These are phyloP conservation scores for Nansenia antarctica DNA, from an alignment of 2,113 vertebrate genomes.

Conservation along the genomic window DNA sequence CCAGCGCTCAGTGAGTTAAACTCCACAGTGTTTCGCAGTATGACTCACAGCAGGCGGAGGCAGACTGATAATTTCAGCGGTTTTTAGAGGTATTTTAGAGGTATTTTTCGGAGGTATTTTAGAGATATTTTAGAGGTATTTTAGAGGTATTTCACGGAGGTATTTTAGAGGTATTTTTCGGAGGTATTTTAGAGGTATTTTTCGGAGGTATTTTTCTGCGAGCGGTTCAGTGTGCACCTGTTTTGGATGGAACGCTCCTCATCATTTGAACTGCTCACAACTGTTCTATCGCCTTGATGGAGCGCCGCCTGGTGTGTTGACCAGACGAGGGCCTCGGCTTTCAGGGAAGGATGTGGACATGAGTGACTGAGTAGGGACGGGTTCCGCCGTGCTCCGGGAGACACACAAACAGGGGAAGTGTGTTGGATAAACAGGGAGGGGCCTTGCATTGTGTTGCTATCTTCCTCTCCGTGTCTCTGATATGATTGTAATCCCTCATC, in stretches of 20 bases:
- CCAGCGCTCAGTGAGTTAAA: too few relatives aligned
- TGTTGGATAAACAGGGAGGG: slow-evolving; percentile 55
- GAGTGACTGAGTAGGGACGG: slow-evolving; percentile 42
- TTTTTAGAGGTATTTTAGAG: too few relatives aligned
- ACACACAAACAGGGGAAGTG: slow-evolving; percentile 65
- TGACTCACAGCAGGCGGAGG: background rate
- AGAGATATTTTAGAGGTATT: too few relatives aligned
- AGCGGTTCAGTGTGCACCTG: too few relatives aligned
- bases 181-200: too few relatives aligned
- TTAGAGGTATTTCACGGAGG: too few relatives aligned
- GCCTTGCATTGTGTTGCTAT: background rate
- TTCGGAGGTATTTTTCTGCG: too few relatives aligned
- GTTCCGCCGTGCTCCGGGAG: slow-evolving; percentile 9
- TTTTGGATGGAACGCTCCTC: background rate
- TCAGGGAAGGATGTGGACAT: slow-evolving; percentile 49
- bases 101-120: too few relatives aligned
- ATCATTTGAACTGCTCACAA: background rate
- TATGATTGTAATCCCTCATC: slow-evolving; percentile 33
- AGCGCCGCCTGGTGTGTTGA: slow-evolving; percentile 5
- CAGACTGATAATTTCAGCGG: too few relatives aligned
- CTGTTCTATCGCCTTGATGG: background rate
- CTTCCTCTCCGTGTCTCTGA: slow-evolving; percentile 6
- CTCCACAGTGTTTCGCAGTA: background rate
- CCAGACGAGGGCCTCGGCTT: slow-evolving; percentile 8
- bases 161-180: too few relatives aligned